Evolutionary conservation across 2,113 vertebrate genomes (phyloP).

Genomic region (Notothenia coriiceps): DNA sequence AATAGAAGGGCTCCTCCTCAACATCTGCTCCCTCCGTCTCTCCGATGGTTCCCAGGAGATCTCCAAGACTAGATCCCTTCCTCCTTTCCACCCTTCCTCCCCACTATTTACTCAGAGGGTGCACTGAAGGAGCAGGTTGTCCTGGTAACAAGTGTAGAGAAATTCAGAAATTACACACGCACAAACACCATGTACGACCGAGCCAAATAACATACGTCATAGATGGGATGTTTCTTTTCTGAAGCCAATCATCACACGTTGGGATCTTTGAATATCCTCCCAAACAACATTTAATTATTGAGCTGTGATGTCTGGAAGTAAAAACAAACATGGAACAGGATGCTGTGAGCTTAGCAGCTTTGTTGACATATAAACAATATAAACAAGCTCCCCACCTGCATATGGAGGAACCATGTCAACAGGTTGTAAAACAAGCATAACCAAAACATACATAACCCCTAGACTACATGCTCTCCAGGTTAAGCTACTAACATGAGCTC

Average conservation of each 20-base stretch:
- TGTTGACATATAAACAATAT: no score
- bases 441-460: not conserved
- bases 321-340: conserved; percentile 22
- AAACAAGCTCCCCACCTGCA: conserved; percentile 7
- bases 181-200: conserved; percentile 1
- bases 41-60: conserved; percentile 43
- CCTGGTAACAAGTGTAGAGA: conserved; percentile 60
- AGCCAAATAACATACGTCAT: conserved; percentile 11
- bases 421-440: conserved; percentile 16
- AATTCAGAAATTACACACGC: conserved; percentile 48
- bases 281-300: conserved; percentile 35
- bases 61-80: conserved; percentile 46
- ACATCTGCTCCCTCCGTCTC: conserved; percentile 61
- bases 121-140: conserved; percentile 52
- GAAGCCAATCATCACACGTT: conserved; percentile 27
- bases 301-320: not conserved
- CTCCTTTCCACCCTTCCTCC: conserved; percentile 34
- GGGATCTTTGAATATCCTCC: conserved; percentile 1
- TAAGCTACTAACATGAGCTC: not conserved
- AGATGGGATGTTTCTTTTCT: not conserved
- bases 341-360: not conserved
- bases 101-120: conserved; percentile 57
- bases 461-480: not conserved
- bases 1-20: conserved; percentile 58
- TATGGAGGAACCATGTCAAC: conserved; percentile 15